phyloP scores from a whole-genome alignment of 2,797 vertebrate species.

The Cephalopachus bancanus region DNA sequence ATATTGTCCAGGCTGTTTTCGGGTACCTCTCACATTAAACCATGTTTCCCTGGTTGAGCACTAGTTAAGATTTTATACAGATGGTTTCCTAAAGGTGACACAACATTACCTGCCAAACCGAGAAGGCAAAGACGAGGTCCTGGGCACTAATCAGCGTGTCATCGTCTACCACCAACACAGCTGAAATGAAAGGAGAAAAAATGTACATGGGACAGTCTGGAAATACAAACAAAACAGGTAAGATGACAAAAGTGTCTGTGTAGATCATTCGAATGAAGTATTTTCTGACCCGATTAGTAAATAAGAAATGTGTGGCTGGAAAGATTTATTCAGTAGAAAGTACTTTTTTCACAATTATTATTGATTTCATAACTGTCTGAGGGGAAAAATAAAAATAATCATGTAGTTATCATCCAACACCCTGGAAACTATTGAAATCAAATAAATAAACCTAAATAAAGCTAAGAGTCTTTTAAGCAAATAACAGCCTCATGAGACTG shows the following conservation, averaged over 20 bases:
- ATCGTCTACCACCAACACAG: conserved; percentile 97
- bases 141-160: conserved; percentile 95
- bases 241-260: not conserved
- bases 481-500: conserved; percentile 15
- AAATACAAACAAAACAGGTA: conserved; percentile 61
- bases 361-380: conserved; percentile 5
- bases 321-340: conserved; percentile 21
- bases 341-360: not conserved
- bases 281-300: conserved; percentile 30
- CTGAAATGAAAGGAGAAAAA: conserved; percentile 86
- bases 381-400: not conserved
- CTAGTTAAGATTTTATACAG: not conserved
- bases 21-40: not conserved
- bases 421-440: conserved; percentile 41
- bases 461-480: conserved; percentile 45
- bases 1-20: not conserved
- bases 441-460: conserved; percentile 10
- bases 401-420: conserved; percentile 27
- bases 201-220: conserved; percentile 39
- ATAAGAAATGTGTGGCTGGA: conserved; percentile 28
- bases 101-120: conserved; percentile 97
- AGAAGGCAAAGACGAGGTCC: conserved; percentile 96
- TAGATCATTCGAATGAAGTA: not conserved
- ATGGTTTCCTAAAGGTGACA: not conserved
- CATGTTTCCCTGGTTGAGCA: not conserved